Percentiles rank a stretch among this genome's conserved stretches.
Evolutionary conservation across 2,797 vertebrate genomes (phyloP).

Genomic region (Cyprinella venusta): DNA sequence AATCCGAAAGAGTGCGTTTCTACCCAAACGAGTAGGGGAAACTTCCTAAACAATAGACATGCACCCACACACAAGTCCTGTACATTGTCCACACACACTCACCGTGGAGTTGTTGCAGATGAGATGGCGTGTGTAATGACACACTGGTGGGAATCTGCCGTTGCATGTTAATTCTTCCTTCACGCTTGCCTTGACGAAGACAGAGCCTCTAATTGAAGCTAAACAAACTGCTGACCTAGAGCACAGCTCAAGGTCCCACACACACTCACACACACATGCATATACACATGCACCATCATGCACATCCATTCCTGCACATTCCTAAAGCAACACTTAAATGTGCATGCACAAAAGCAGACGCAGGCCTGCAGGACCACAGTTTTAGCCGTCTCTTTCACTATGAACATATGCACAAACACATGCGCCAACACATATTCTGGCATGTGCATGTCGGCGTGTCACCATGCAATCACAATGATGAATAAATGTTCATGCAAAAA

Average conservation of each 20-base stretch:
- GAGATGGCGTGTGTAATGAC: conserved; percentile 74
- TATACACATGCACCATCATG: conserved; percentile 33
- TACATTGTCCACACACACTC: conserved; percentile 53
- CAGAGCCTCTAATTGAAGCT: conserved; percentile 89
- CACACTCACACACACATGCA: conserved; percentile 31
- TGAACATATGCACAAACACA: neutral
- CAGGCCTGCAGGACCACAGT: neutral
- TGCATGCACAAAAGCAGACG: neutral
- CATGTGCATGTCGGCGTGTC: neutral
- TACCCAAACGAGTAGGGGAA: conserved; percentile 41
- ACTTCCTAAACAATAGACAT: neutral
- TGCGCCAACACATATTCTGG: neutral
- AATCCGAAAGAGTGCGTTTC: conserved; percentile 20
- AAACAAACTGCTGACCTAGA: conserved; percentile 84
- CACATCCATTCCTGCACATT: neutral
- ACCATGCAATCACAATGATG: neutral
- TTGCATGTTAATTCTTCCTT: conserved; percentile 89
- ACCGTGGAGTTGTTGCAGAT: conserved; percentile 65
- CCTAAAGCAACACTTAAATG: neutral
- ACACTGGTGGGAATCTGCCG: conserved; percentile 90
- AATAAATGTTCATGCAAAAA: conserved; percentile 6
- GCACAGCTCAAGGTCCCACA: conserved; percentile 78
- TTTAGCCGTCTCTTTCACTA: neutral
- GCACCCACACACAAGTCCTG: conserved; percentile 7
- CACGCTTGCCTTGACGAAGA: conserved; percentile 92